phyloP scores from a whole-genome alignment of 64 coral and sea anemone genomes.

The Platygyra sinensis region DNA sequence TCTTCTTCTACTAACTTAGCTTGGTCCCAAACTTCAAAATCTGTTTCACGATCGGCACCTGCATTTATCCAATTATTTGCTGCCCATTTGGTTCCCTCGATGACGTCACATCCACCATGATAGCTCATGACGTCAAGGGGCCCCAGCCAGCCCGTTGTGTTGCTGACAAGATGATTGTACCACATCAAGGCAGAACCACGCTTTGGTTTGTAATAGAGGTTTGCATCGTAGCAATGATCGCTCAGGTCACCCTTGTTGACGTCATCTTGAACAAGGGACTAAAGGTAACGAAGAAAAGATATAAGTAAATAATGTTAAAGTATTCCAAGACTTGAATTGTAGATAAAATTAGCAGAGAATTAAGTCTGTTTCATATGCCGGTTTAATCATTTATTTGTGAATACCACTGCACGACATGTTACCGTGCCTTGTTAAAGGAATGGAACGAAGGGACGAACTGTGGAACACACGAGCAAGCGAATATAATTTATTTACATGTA shows the following conservation, averaged over 20 bases:
- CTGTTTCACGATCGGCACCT: slow-evolving; percentile 43
- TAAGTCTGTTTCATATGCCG: neutral
- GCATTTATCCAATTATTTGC: slow-evolving; percentile 95
- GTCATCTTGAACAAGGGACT: slow-evolving; percentile 13
- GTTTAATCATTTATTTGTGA: neutral
- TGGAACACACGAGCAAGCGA: no score
- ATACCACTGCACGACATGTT: neutral
- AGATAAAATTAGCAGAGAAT: neutral
- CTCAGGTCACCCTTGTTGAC: slow-evolving; percentile 58
- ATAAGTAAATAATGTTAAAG: no score
- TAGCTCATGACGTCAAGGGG: slow-evolving; percentile 58
- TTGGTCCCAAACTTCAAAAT: slow-evolving; percentile 57
- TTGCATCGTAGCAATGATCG: slow-evolving; percentile 70
- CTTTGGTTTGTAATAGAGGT: slow-evolving; percentile 73
- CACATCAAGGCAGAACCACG: slow-evolving; percentile 73
- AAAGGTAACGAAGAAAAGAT: neutral
- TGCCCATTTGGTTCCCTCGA: slow-evolving; percentile 88
- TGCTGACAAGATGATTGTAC: slow-evolving; percentile 79
- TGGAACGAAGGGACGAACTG: neutral
- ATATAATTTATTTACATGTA: neutral
- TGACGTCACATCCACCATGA: slow-evolving; percentile 90
- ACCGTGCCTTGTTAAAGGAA: neutral
- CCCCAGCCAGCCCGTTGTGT: slow-evolving; percentile 81
- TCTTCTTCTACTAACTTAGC: slow-evolving; percentile 42
- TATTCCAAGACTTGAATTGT: no score